Conservation (phyloP, 2,113 vertebrate genomes). For the Pardalotus punctatus region DNA sequence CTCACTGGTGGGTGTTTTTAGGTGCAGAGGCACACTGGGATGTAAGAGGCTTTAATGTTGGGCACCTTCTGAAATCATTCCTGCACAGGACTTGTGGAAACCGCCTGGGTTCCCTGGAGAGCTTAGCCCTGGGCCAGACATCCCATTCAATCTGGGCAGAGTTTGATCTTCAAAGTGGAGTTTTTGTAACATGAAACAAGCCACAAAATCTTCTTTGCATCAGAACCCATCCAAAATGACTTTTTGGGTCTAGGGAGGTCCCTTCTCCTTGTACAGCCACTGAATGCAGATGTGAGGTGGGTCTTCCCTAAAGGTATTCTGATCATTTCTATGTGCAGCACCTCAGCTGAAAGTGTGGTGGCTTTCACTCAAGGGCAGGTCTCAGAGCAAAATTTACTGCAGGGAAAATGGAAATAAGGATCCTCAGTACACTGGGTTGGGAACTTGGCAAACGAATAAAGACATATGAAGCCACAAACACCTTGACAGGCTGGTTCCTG, state of each 20-base stretch:
- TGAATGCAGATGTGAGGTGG: background rate
- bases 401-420: background rate
- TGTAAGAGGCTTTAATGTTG: background rate
- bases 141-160: background rate
- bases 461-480: background rate
- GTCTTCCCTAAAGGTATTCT: background rate
- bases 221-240: background rate
- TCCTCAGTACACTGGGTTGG: background rate
- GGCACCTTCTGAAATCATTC: background rate
- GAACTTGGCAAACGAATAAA: background rate
- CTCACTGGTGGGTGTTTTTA: background rate
- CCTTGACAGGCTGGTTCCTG: background rate
- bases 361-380: background rate
- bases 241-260: background rate
- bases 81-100: background rate
- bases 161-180: background rate
- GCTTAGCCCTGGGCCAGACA: background rate
- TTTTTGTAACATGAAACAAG: background rate
- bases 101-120: background rate
- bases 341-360: background rate
- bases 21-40: background rate
- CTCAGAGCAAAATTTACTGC: background rate
- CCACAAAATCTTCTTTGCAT: background rate
- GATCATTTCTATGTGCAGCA: background rate
- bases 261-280: background rate